Evolutionary conservation across 1,140 invertebrate genomes (phyloP), one percentile per base, ranked within the genome.

Genomic region (Micrasema minimum): DNA sequence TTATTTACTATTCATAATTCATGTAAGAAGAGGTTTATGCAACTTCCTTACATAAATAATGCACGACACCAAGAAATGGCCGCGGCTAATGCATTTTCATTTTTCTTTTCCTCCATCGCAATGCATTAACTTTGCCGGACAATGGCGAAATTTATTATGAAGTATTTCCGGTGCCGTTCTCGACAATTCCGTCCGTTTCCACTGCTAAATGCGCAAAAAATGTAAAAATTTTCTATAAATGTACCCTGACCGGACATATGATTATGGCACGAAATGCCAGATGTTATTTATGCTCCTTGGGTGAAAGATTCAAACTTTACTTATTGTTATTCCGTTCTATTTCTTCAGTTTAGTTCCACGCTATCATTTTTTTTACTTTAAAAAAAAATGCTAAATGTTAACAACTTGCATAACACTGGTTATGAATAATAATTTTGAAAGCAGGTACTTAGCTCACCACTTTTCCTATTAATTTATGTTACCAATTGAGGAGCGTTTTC

Each of bases 121-220:
- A 66, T 72, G 70, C 70, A 72, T 72, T 72, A 66, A 66, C 70
- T 72, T 18, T 7, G 43, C 64, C 38, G 70, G 70, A 72, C 70
- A 72, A 72, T 66, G 64, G 38, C 16, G 45, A 72, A 66, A 72
- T 72, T 72, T 72, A 72, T 72, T 72, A 72, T 67, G 64, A 66
- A 66, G 51, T 66, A 61, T 66, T 72, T 72, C 53, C 70, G 23
- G 50, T 20, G 45, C 35, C 20, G 46, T 62, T 51, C 57, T 69
- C 67, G 50, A 37, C 55, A 62, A 26, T 61, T 41, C 57, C 43
- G 65, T 16, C 55, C 57, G 43, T 50, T 69, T 46, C 38, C 7
- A 37, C 48, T 53, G 66, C 14, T 57, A 68, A 68, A 59, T 23
- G 53, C 43, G 45, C 37, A 48, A 59, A 46, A 65, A 59, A 46